Percentiles rank a stretch among this genome's conserved stretches.
These are phyloP conservation scores for Callaeas wilsoni DNA, from an alignment of 2,113 vertebrate species.

Conservation along the genomic window DNA sequence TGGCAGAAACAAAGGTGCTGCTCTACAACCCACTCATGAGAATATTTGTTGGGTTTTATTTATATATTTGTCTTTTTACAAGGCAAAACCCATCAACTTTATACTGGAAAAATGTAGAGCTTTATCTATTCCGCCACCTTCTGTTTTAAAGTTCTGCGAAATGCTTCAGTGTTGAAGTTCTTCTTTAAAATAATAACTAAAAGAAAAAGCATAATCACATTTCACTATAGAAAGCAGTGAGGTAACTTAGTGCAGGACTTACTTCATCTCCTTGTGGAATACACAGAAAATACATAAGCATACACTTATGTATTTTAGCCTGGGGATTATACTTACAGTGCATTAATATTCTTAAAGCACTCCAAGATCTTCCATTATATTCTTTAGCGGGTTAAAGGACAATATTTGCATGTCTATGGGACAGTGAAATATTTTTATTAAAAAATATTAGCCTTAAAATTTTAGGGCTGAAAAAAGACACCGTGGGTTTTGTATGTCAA, in stretches of 20 bases:
- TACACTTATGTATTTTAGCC: no score
- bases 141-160: neutral
- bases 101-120: neutral
- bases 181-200: neutral
- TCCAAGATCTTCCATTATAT: neutral
- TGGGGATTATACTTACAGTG: neutral
- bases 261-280: neutral
- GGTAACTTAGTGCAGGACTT: neutral
- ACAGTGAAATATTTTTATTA: slow-evolving; percentile 34
- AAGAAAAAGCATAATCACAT: neutral
- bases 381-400: slow-evolving; percentile 28
- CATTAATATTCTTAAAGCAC: slow-evolving; percentile 16
- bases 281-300: neutral
- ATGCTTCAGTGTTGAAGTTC: neutral
- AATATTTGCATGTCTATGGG: slow-evolving; percentile 19
- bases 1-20: slow-evolving; percentile 15
- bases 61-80: slow-evolving; percentile 22
- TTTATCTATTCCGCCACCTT: neutral
- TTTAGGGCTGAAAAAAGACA: neutral
- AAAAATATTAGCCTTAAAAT: slow-evolving; percentile 1
- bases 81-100: neutral
- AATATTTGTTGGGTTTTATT: neutral
- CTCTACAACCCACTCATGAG: neutral
- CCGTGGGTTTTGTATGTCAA: neutral
- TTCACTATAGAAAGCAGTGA: neutral